A percentile compares a stretch with the other conserved stretches of the same genome.
These are phyloP conservation scores for Lathamus discolor DNA, from an alignment of 2,113 vertebrate genomes.

Conservation along the genomic window DNA sequence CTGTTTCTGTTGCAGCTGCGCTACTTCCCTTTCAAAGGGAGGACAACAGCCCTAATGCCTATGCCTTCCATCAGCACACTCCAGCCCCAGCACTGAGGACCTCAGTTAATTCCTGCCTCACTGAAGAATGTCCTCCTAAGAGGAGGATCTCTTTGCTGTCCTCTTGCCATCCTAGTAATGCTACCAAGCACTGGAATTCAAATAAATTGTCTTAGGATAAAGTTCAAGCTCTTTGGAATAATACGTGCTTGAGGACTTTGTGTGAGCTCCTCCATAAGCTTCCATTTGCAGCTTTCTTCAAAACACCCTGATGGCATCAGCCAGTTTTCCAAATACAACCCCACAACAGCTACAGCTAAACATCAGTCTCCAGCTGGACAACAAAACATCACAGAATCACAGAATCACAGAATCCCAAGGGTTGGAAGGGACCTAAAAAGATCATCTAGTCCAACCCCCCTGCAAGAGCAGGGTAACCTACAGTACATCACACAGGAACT, in stretches of 20 bases:
- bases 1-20: background rate
- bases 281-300: background rate
- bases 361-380: background rate
- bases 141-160: background rate
- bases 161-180: background rate
- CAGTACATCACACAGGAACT: no score
- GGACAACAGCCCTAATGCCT: background rate
- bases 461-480: no score
- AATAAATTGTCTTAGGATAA: background rate
- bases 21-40: background rate
- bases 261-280: background rate
- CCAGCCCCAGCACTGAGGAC: background rate
- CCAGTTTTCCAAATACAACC: background rate
- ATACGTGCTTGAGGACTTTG: background rate
- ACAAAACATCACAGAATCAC: no score
- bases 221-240: background rate
- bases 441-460: no score
- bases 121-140: background rate
- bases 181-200: background rate
- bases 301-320: background rate
- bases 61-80: background rate
- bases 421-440: no score
- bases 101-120: background rate
- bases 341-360: background rate
- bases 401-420: no score